phyloP scores from a whole-genome alignment of 2,797 vertebrate genomes.

The Dermochelys coriacea region DNA sequence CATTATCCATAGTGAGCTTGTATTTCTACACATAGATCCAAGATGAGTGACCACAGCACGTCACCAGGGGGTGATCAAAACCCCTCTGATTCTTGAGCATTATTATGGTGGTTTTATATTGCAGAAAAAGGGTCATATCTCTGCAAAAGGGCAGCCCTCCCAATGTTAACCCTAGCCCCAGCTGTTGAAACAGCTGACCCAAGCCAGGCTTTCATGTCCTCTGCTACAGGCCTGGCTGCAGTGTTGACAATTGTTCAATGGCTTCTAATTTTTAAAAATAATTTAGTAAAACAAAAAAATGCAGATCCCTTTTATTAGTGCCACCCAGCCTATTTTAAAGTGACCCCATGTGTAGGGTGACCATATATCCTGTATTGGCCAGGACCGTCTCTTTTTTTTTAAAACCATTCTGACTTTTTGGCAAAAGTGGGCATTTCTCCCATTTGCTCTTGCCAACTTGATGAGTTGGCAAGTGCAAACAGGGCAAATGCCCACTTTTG shows the following conservation, averaged over 20 bases:
- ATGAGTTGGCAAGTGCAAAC: too few species aligned
- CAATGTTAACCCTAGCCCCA: too few species aligned
- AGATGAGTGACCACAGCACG: background rate
- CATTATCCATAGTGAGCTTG: background rate
- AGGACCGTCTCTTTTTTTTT: too few species aligned
- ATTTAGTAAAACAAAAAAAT: background rate
- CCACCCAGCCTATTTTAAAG: background rate
- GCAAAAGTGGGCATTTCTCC: too few species aligned
- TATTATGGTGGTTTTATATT: background rate
- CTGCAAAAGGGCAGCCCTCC: background rate
- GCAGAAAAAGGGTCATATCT: background rate
- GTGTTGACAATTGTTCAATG: background rate
- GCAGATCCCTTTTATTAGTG: background rate
- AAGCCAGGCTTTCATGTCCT: background rate
- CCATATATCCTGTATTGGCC: too few species aligned
- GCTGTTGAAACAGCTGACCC: background rate
- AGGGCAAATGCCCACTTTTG: too few species aligned
- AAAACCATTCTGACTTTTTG: too few species aligned
- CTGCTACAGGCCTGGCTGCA: accelerated
- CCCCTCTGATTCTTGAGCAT: background rate
- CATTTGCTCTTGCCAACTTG: too few species aligned
- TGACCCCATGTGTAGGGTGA: too few species aligned
- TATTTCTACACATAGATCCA: background rate
- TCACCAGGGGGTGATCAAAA: background rate
- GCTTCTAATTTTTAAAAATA: background rate